These are phyloP conservation scores for Hyperoplus immaculatus DNA, from an alignment of 2,797 vertebrate genomes.

Conservation along the genomic window DNA sequence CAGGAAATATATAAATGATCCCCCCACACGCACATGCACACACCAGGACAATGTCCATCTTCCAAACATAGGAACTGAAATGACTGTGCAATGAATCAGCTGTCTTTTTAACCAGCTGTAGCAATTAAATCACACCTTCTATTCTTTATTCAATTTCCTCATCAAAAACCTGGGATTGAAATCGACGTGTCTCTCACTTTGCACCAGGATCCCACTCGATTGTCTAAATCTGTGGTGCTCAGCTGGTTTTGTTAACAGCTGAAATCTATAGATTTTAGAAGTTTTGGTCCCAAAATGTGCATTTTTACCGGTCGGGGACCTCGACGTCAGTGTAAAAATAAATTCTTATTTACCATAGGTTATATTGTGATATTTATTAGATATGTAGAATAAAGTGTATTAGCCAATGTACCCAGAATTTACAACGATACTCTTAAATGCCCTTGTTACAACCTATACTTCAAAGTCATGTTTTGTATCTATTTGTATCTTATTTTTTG, in stretches of 20 bases:
- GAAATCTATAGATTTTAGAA: not conserved
- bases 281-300: not conserved
- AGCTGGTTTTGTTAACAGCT: not conserved
- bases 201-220: constrained; percentile 7
- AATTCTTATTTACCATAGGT: not conserved
- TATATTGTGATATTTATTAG: not conserved
- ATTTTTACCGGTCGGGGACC: not conserved
- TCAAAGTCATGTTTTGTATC: no score
- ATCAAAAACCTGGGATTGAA: constrained; percentile 54
- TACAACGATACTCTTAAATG: no score
- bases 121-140: constrained; percentile 14
- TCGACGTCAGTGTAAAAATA: not conserved
- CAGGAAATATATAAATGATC: constrained; percentile 22
- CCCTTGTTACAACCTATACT: no score
- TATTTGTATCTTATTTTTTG: no score
- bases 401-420: no score
- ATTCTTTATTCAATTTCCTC: constrained; percentile 31
- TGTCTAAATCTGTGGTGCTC: constrained; percentile 5
- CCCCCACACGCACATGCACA: constrained; percentile 5
- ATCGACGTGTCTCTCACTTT: constrained; percentile 29
- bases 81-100: constrained; percentile 29
- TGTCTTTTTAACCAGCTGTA: constrained; percentile 8
- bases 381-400: not conserved
- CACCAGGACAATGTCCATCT: constrained; percentile 13
- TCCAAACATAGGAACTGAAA: constrained; percentile 30